Evolutionary conservation across 92 coral and sea anemone genomes (phyloP), one percentile per base, ranked within the genome.

Genomic region (Porites lobata): DNA sequence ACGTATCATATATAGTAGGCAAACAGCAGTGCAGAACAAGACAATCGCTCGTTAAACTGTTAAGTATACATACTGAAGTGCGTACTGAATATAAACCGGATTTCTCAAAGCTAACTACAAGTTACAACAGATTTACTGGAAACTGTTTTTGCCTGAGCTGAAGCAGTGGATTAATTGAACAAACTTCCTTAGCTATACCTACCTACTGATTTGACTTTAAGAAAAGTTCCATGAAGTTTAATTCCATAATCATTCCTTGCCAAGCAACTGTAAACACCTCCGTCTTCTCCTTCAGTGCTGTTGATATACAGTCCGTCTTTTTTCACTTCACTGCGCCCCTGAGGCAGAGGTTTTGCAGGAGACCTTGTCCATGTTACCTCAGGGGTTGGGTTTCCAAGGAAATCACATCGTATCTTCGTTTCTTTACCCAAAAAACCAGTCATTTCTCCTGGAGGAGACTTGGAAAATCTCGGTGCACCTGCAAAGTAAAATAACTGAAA

Each of bases 341-440:
- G 56, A 21, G 77, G 93, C 9, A 75, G 69, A 29, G 83, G 77
- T 72, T 62, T 8, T 9, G 15, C 67, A 6, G 91, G 87, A 32
- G 81, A 79, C 59, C 84, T 67, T 74, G 20, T 9, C 93, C 93
- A 90, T 63, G 63, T 69, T 26, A 90, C 54, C 70, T 38, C 64
- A 20, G 93, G 91, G 50, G 56, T 81, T 20, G 93, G 93, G 88
- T 86, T 59, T 6, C 92, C 92, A 1, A 29, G 52, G 2, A 69
- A 78, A 51, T 56, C 75, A 83, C 92, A 89, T 62, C 56, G 84
- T 38, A 89, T 8, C 14, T 29, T 69, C 43, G 84, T 21, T 6
- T 54, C 29, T 70, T 83, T 89, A 19, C 78, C 84, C 13, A 76
- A 3, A 66, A 81, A 89, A 20, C 64, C 89, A 47, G 43, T 77